Percentiles rank a stretch among this genome's conserved stretches.
phyloP scores from a whole-genome alignment of 2,113 vertebrate species.

The Antigone vipio region DNA sequence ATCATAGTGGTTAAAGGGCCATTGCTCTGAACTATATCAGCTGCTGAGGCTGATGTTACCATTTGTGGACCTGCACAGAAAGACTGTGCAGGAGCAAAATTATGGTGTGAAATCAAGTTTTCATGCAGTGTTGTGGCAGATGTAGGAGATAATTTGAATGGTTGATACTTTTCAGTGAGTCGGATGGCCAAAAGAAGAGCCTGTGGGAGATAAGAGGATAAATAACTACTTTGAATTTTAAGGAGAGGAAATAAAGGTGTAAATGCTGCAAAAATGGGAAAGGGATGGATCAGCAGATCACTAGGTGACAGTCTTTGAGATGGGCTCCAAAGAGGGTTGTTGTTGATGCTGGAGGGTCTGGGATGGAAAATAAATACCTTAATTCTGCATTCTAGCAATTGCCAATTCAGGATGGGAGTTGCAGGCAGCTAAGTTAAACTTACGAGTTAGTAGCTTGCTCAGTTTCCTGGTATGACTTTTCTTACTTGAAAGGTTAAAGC shows the following conservation, averaged over 20 bases:
- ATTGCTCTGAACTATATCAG: not conserved
- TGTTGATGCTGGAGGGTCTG: not conserved
- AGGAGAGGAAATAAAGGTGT: not conserved
- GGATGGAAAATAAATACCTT: not conserved
- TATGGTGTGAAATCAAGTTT: not conserved
- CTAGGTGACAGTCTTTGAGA: not conserved
- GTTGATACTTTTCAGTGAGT: not conserved
- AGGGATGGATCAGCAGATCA: not conserved
- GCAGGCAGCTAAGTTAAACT: not conserved
- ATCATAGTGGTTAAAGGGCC: not conserved
- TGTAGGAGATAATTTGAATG: not conserved
- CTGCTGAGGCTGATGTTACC: not conserved
- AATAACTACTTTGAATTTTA: not conserved
- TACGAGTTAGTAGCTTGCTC: not conserved
- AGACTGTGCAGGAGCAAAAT: not conserved
- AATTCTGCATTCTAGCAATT: not conserved
- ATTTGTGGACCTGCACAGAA: not conserved
- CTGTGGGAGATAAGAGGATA: not conserved
- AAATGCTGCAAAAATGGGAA: not conserved
- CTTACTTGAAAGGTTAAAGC: not conserved
- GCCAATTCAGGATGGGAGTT: not conserved
- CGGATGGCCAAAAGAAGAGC: not conserved
- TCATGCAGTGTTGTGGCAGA: not conserved
- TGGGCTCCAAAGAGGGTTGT: fast-evolving
- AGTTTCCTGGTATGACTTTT: not conserved